Percentiles rank a stretch among this genome's conserved stretches.
Conservation (phyloP, 2,113 vertebrate species). For the Elephantulus edwardii region DNA sequence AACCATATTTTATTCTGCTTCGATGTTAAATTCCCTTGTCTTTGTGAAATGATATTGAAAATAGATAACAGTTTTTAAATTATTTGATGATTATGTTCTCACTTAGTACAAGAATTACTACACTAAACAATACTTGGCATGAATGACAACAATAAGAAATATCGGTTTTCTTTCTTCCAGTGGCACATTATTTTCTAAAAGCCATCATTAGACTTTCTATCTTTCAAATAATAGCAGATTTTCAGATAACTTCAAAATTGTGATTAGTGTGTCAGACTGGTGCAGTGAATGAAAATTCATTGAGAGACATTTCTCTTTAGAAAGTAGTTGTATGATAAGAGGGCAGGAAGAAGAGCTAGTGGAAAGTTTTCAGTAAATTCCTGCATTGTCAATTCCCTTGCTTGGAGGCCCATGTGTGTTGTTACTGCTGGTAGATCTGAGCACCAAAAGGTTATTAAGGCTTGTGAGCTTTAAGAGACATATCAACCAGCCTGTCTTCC, state of each 20-base stretch:
- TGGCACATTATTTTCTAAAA: neutral
- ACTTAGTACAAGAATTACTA: neutral
- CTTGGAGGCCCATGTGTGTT: neutral
- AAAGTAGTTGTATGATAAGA: neutral
- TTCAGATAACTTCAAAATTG: neutral
- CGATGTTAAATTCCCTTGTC: neutral
- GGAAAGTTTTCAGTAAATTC: too few relatives aligned
- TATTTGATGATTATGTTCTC: neutral
- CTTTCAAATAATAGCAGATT: neutral
- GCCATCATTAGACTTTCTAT: neutral
- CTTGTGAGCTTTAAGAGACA: neutral
- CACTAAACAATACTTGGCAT: neutral
- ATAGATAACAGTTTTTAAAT: neutral
- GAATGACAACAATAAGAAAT: neutral
- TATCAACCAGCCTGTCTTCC: neutral
- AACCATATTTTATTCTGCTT: slow-evolving; percentile 16
- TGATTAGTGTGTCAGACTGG: neutral
- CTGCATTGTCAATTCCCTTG: neutral
- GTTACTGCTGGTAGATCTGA: neutral
- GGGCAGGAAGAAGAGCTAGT: neutral
- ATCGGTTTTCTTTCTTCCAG: neutral
- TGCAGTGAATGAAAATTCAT: neutral
- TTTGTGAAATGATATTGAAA: slow-evolving; percentile 23
- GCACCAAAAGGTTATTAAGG: neutral
- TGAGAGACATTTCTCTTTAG: neutral